These are phyloP conservation scores for Aphis gossypii DNA, from an alignment of 1,140 invertebrate genomes.

Conservation along the genomic window DNA sequence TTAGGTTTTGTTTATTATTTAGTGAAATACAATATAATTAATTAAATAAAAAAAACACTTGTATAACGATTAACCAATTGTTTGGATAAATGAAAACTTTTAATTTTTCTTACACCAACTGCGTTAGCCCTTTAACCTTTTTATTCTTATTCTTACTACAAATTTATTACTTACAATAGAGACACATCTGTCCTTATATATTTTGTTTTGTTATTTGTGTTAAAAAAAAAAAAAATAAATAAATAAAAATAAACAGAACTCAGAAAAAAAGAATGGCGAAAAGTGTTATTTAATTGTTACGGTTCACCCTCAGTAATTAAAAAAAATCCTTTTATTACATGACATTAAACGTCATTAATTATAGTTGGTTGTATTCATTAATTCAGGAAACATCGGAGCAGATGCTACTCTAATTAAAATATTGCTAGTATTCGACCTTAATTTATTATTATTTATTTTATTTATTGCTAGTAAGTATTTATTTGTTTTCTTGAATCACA, in stretches of 20 bases:
- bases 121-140: background rate
- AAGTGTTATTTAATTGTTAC: conserved; percentile 52
- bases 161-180: conserved; percentile 34
- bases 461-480: background rate
- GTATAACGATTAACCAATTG: conserved; percentile 23
- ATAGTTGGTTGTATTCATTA: conserved; percentile 54
- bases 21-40: background rate
- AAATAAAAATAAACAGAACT: conserved; percentile 27
- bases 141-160: background rate
- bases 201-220: conserved; percentile 41
- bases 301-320: conserved; percentile 48
- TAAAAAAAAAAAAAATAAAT: background rate
- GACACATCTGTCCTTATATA: background rate
- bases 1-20: background rate
- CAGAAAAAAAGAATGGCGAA: conserved; percentile 26
- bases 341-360: conserved; percentile 54
- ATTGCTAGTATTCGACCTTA: background rate
- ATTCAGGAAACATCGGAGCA: conserved; percentile 40
- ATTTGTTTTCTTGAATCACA: background rate
- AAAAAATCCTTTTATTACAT: conserved; percentile 51
- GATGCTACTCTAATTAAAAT: conserved; percentile 52
- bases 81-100: conserved; percentile 35
- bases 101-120: conserved; percentile 31
- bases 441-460: conserved; percentile 27
- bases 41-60: conserved; percentile 20